These are phyloP conservation scores for Gryllus longicercus DNA, from an alignment of 2,888 invertebrate species.

Conservation along the genomic window DNA sequence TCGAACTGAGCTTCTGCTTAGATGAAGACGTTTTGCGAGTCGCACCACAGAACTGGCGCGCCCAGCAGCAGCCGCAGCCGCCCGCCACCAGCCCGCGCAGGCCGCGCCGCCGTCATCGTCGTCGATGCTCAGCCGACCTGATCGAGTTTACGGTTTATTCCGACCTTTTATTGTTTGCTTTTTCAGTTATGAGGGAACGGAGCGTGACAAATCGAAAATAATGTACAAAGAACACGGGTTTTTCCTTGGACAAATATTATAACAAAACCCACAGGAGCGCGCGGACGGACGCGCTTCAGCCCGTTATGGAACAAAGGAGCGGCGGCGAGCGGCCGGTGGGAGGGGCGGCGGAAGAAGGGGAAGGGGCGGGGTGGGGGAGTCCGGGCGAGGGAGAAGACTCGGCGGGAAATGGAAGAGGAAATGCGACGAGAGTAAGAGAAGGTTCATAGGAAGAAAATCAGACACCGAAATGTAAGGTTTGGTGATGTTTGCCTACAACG, in stretches of 20 bases:
- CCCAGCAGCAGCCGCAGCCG: neutral
- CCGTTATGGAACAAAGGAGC: constrained; percentile 17
- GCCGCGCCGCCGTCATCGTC: neutral
- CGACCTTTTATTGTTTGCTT: constrained; percentile 8
- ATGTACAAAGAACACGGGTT: neutral
- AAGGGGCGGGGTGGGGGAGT: too few species aligned
- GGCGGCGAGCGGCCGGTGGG: neutral
- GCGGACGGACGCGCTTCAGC: neutral
- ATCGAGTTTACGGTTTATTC: constrained; percentile 3
- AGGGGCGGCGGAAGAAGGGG: neutral
- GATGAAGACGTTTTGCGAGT: too few species aligned
- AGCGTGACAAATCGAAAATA: constrained; percentile 17
- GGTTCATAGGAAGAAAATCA: too few species aligned
- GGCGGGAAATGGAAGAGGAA: too few species aligned
- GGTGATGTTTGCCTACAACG: too few species aligned
- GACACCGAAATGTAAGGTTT: too few species aligned
- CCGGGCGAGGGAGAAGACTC: too few species aligned
- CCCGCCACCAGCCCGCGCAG: neutral
- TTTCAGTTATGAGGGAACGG: constrained; percentile 6
- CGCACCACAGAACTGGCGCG: neutral
- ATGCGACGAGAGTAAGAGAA: too few species aligned
- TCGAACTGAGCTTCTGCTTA: too few species aligned
- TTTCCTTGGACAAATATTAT: neutral
- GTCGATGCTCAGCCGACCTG: neutral
- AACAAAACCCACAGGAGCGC: neutral